Percentiles rank a stretch among this genome's conserved stretches.
These are phyloP conservation scores for Pipistrellus kuhlii DNA, from an alignment of 2,797 vertebrate species.

Conservation along the genomic window DNA sequence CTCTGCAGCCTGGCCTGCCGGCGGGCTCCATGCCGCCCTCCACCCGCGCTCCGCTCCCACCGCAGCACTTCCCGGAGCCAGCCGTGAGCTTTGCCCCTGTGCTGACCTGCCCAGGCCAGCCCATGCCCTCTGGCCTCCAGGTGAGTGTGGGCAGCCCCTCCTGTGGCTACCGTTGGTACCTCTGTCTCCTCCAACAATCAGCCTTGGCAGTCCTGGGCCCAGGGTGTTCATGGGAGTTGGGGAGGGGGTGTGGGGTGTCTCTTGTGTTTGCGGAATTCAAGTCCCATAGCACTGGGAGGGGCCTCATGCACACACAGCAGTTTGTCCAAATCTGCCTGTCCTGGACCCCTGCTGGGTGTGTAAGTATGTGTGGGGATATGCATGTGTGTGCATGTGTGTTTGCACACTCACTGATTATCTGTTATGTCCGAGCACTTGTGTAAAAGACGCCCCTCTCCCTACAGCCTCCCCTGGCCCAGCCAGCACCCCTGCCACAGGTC, in stretches of 20 bases:
- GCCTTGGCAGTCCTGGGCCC: background rate
- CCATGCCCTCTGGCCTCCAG: slow-evolving; percentile 86
- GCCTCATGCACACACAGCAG: background rate
- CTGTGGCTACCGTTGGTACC: background rate
- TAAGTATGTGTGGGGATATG: background rate
- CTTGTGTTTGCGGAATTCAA: background rate
- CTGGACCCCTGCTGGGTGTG: background rate
- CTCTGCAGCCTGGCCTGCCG: slow-evolving; percentile 84
- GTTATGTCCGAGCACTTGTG: background rate
- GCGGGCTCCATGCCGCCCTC: slow-evolving; percentile 72
- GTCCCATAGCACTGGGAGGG: background rate
- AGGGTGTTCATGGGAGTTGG: background rate
- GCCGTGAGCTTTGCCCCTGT: slow-evolving; percentile 83
- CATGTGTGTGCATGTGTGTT: background rate
- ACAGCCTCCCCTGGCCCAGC: slow-evolving; percentile 85
- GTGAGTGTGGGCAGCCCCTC: slow-evolving; percentile 77
- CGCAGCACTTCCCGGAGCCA: slow-evolving; percentile 88
- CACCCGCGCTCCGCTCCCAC: slow-evolving; percentile 79
- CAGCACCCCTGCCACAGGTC: slow-evolving; percentile 87
- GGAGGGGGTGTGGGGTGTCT: background rate
- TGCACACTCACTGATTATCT: background rate
- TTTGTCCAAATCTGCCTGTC: too few relatives aligned
- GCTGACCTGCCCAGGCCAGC: slow-evolving; percentile 83
- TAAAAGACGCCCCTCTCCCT: slow-evolving; percentile 17
- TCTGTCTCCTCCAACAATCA: background rate